Conservation (phyloP, 2,797 vertebrate species). For the Threskiornis aethiopicus region DNA sequence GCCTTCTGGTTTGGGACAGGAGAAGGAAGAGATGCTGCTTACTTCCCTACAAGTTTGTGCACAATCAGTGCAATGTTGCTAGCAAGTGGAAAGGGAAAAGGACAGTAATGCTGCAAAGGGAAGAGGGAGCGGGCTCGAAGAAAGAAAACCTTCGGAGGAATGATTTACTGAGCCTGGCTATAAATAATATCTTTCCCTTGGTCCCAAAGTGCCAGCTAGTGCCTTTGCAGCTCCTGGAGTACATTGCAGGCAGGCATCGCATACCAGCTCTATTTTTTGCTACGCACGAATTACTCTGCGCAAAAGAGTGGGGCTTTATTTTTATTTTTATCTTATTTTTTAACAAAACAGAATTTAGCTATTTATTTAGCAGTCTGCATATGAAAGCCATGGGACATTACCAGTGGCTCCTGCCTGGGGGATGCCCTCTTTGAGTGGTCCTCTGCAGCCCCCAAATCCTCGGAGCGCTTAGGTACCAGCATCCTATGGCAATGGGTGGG, state of each 20-base stretch:
- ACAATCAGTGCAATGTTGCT: not conserved
- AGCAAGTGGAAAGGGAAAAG: not conserved
- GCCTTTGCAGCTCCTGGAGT: slow-evolving; percentile 8
- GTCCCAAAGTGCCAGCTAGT: not conserved
- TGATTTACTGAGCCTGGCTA: not conserved
- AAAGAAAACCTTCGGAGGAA: not conserved
- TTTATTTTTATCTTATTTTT: not conserved
- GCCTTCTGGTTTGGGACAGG: not conserved
- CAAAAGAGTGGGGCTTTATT: not conserved
- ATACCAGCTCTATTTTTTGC: slow-evolving; percentile 45
- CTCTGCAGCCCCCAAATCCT: not conserved
- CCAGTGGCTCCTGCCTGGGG: accelerated
- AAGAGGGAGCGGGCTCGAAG: not conserved
- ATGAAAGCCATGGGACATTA: not conserved
- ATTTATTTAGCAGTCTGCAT: not conserved
- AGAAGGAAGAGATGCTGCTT: not conserved
- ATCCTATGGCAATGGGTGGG: not conserved
- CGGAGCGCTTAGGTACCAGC: accelerated
- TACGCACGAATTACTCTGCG: not conserved
- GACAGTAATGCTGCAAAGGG: not conserved
- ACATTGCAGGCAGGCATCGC: not conserved
- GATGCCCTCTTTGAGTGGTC: not conserved
- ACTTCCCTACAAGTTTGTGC: not conserved
- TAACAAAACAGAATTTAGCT: not conserved
- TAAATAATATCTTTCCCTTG: slow-evolving; percentile 7